A percentile compares a stretch with the other conserved stretches of the same genome.
Evolutionary conservation across 1,140 invertebrate species (phyloP).

Genomic region (Orius laevigatus): DNA sequence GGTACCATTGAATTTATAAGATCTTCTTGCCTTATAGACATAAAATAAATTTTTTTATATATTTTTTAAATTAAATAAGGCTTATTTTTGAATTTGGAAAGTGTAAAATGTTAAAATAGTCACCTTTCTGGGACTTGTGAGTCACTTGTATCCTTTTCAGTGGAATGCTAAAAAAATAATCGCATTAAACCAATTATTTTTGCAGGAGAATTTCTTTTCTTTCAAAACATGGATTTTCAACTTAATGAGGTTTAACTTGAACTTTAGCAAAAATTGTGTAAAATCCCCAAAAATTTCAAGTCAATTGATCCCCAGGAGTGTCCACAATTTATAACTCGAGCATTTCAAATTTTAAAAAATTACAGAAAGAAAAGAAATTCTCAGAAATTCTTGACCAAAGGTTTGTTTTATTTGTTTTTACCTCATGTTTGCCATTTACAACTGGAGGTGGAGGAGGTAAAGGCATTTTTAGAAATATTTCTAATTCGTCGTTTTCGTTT

Average conservation of each 20-base stretch:
- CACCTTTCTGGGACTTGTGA: slow-evolving; percentile 26
- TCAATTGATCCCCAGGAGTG: no score
- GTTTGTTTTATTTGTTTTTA: no score
- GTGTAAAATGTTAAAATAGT: slow-evolving; percentile 16
- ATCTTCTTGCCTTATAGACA: slow-evolving; percentile 1
- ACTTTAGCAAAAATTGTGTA: no score
- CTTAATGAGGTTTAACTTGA: not conserved
- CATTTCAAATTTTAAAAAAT: no score
- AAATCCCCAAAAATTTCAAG: no score
- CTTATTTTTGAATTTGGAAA: slow-evolving; percentile 10
- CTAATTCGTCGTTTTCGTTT: slow-evolving; percentile 77
- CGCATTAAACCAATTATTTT: slow-evolving; percentile 35
- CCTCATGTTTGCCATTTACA: slow-evolving; percentile 24
- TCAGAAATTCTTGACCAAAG: no score
- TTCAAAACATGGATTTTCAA: not conserved
- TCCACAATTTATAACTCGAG: no score
- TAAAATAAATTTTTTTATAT: not conserved
- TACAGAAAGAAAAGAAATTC: no score
- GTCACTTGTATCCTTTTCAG: slow-evolving; percentile 28
- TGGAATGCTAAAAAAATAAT: slow-evolving; percentile 27
- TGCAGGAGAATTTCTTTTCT: slow-evolving; percentile 31
- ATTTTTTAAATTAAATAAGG: slow-evolving; percentile 13
- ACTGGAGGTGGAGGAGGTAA: slow-evolving; percentile 30
- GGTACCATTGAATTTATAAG: slow-evolving; percentile 6
- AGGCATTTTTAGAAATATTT: slow-evolving; percentile 61